These are phyloP conservation scores for Leptobrachium leishanense DNA, from an alignment of 2,113 vertebrate species.

Conservation along the genomic window DNA sequence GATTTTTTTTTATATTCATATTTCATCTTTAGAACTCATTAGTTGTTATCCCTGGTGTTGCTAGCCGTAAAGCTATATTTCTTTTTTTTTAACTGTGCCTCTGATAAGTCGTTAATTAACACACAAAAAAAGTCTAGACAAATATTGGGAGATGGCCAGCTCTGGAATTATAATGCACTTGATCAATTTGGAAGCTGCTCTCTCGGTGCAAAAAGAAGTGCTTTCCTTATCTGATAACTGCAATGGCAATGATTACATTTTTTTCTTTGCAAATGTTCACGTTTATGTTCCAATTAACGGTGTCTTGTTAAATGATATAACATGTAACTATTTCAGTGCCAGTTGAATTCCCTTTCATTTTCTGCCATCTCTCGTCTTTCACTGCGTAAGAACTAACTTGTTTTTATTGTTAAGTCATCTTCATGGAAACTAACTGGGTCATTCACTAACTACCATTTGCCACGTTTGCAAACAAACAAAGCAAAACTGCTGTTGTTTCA, in stretches of 20 bases:
- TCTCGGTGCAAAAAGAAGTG: constrained; percentile 1
- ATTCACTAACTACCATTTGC: too few species aligned
- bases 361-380: too few species aligned
- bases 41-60: constrained; percentile 45
- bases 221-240: constrained; percentile 27
- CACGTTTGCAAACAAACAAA: too few species aligned
- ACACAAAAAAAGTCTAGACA: constrained; percentile 36
- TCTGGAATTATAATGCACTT: constrained; percentile 38
- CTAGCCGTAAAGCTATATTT: constrained; percentile 34
- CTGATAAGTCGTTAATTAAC: constrained; percentile 48
- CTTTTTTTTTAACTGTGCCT: constrained; percentile 7
- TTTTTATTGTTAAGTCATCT: too few species aligned
- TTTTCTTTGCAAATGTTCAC: constrained; percentile 20
- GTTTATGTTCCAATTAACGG: constrained; percentile 25
- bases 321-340: neutral
- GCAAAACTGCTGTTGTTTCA: too few species aligned
- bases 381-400: too few species aligned
- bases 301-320: constrained; percentile 7
- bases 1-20: constrained; percentile 25
- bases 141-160: constrained; percentile 41
- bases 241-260: neutral
- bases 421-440: too few species aligned
- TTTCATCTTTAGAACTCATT: constrained; percentile 48
- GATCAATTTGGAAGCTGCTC: constrained; percentile 37
- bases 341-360: too few species aligned